phyloP scores from a whole-genome alignment of 2,113 vertebrate genomes.

The Callocephalon fimbriatum region DNA sequence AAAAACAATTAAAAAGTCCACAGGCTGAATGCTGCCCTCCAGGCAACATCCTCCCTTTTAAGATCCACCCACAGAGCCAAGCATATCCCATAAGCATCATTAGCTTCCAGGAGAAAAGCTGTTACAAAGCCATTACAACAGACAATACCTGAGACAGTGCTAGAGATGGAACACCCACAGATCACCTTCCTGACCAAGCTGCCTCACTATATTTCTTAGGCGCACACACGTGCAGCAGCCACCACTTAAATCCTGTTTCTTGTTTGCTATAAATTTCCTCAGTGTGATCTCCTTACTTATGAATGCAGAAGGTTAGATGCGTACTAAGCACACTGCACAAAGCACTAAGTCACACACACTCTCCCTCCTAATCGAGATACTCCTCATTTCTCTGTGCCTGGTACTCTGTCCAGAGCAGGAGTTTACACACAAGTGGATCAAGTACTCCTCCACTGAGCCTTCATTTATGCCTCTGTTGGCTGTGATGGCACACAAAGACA shows the following conservation, averaged over 20 bases:
- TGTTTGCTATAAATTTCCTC: not conserved
- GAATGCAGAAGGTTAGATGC: not conserved
- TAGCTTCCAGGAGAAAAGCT: not conserved
- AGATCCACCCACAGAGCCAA: not conserved
- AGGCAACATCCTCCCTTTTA: not conserved
- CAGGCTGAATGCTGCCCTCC: not conserved
- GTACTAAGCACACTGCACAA: not conserved
- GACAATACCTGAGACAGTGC: not conserved
- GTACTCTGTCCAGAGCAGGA: not conserved
- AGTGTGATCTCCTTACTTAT: not conserved
- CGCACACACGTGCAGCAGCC: rapidly evolving
- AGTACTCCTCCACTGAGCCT: not conserved
- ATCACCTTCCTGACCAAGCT: not conserved
- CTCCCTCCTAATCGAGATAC: not conserved
- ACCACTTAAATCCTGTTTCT: not conserved
- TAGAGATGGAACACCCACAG: not conserved
- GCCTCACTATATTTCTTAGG: rapidly evolving
- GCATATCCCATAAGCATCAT: not conserved
- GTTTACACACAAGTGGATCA: not conserved
- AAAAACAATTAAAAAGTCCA: not conserved
- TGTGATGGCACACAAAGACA: not conserved
- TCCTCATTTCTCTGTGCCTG: not conserved
- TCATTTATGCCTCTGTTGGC: not conserved
- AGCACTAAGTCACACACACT: not conserved
- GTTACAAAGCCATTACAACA: not conserved